A percentile compares a stretch with the other conserved stretches of the same genome.
These are phyloP conservation scores for Sesamia inferens DNA, from an alignment of 2,888 invertebrate genomes.

Conservation along the genomic window DNA sequence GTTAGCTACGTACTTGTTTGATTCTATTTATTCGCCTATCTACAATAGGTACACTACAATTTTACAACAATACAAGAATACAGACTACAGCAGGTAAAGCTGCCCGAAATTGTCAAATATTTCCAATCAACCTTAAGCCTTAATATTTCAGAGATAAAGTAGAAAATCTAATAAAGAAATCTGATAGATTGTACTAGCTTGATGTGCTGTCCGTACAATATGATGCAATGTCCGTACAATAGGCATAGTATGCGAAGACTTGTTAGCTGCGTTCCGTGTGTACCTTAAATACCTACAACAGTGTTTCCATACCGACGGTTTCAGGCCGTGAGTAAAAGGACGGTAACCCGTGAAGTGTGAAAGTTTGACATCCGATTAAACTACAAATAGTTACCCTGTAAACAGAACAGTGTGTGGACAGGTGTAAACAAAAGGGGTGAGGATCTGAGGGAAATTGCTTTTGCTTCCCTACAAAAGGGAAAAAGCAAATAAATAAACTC, in stretches of 20 bases:
- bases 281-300: neutral
- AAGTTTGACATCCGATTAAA: conserved; percentile 46
- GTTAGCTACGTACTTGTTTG: neutral
- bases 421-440: conserved; percentile 29
- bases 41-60: too few relatives aligned
- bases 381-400: conserved; percentile 13
- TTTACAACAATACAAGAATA: too few relatives aligned
- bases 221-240: too few relatives aligned
- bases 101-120: too few relatives aligned
- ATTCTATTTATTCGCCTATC: too few relatives aligned
- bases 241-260: too few relatives aligned
- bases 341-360: conserved; percentile 26
- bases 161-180: too few relatives aligned
- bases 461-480: neutral
- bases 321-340: conserved; percentile 4
- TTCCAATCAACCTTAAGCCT: too few relatives aligned
- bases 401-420: conserved; percentile 15
- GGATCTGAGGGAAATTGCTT: conserved; percentile 8
- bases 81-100: neutral
- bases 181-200: too few relatives aligned
- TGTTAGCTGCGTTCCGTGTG: neutral
- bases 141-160: too few relatives aligned
- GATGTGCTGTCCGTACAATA: too few relatives aligned
- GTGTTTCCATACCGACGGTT: conserved; percentile 16
- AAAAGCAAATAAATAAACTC: neutral